Base-by-base conservation (phyloP, 2,113 vertebrate species). In the Lagopus leucura region DNA sequence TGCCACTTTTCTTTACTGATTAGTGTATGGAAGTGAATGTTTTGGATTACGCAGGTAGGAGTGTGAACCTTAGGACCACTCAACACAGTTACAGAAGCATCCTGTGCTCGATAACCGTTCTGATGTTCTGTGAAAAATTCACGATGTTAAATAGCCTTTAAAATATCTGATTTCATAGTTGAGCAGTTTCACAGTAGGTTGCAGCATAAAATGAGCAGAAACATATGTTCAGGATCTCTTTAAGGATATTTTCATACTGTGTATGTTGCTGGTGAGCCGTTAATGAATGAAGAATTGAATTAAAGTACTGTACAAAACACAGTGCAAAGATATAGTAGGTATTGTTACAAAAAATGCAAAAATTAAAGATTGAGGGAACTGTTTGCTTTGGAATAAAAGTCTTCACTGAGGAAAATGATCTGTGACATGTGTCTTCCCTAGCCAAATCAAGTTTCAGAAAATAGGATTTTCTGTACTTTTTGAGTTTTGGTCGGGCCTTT, bases 91-190 rank as follows among this genome's bases (percentile, higher is more conserved):
- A 36, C 38, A 79, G 75, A 82, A 76, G 15, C 58, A 85, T 81
- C 61, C 42, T 82, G 32, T 92, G 47, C 80, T 90, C 45, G 55
- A 2, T 82, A 73, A 63, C 36, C 65, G 16, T 88, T 72, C 55
- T 47, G 28, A 82, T 71, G 57, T 72, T 90, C 36, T 87, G 60
- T 89, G 90, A 81, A 94, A 82, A 82, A 89, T 84, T 74, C 72
- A 47, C 24, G 13, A 15, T 63, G 71, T 89, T 88, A 92, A 92
- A 92, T 78, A 91, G 89, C 60, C 85, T 95, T 94, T 94, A 80
- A 82, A 92, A 87, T 34, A 77, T 66, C 75, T 95, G 87, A 91
- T 95, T 96, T 93, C 47, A 50, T 32, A 70, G 22, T 34, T 77
- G 81, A 92, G 65, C 60, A 82, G 54, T 78, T 94, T 71, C 81